phyloP scores from a whole-genome alignment of 2,113 vertebrate species.

The Mesoclemmys tuberculata region DNA sequence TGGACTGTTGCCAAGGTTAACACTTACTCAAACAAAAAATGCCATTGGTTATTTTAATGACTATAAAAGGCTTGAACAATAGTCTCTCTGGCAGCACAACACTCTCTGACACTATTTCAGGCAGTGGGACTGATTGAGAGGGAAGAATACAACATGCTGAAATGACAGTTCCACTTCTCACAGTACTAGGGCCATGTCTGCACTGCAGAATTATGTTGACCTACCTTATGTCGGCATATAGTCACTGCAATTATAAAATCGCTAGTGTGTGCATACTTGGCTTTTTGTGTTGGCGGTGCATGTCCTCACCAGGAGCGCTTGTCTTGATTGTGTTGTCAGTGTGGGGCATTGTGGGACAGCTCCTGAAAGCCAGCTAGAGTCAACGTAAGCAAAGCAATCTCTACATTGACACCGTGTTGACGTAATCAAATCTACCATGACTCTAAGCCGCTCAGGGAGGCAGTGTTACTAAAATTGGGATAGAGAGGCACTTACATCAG shows the following conservation, averaged over 20 bases:
- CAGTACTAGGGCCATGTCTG: not conserved
- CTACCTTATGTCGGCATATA: not conserved
- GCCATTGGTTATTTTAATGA: not conserved
- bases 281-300: not conserved
- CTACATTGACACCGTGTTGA: not conserved
- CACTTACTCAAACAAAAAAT: not conserved
- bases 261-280: not conserved
- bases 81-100: not conserved
- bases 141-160: not conserved
- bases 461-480: not conserved
- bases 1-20: not conserved
- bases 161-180: not conserved
- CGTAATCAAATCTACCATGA: not conserved
- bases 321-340: not conserved
- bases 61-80: not conserved
- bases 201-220: not conserved
- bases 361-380: not conserved
- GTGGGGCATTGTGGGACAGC: not conserved
- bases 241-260: not conserved
- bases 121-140: not conserved
- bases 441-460: not conserved
- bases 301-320: not conserved
- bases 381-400: not conserved
- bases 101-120: not conserved
- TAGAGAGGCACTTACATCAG: not conserved